Conservation (phyloP, 1,140 invertebrate species). For the Helicoverpa armigera region DNA sequence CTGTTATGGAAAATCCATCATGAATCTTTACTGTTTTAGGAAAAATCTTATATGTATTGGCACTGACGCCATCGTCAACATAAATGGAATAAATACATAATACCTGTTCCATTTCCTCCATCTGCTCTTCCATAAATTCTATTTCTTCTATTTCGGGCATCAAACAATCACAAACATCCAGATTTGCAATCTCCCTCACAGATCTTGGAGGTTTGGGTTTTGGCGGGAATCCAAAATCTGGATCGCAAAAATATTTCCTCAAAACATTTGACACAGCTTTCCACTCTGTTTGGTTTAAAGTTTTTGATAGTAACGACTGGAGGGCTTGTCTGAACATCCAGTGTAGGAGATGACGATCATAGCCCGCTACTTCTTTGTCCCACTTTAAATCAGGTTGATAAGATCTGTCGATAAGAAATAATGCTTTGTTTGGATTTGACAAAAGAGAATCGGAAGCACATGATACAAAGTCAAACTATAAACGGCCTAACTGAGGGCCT, state of each 20-base stretch:
- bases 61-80: neutral
- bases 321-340: conserved; percentile 82
- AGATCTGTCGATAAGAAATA: conserved; percentile 59
- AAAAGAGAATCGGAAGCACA: too few relatives aligned
- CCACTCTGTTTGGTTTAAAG: conserved; percentile 59
- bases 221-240: conserved; percentile 73
- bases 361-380: conserved; percentile 69
- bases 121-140: conserved; percentile 58
- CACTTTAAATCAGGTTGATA: conserved; percentile 78
- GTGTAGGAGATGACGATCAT: conserved; percentile 66
- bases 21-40: too few relatives aligned
- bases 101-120: neutral
- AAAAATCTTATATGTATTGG: too few relatives aligned
- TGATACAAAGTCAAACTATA: neutral
- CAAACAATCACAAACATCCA: conserved; percentile 75
- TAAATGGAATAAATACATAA: neutral
- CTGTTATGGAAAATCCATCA: neutral
- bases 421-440: neutral
- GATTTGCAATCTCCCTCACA: conserved; percentile 58
- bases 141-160: conserved; percentile 69
- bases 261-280: conserved; percentile 61
- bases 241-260: conserved; percentile 71
- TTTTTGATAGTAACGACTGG: conserved; percentile 65
- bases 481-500: neutral
- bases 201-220: conserved; percentile 61